Base-by-base conservation (phyloP, 2,113 vertebrate species). In the Cnemophilus loriae region DNA sequence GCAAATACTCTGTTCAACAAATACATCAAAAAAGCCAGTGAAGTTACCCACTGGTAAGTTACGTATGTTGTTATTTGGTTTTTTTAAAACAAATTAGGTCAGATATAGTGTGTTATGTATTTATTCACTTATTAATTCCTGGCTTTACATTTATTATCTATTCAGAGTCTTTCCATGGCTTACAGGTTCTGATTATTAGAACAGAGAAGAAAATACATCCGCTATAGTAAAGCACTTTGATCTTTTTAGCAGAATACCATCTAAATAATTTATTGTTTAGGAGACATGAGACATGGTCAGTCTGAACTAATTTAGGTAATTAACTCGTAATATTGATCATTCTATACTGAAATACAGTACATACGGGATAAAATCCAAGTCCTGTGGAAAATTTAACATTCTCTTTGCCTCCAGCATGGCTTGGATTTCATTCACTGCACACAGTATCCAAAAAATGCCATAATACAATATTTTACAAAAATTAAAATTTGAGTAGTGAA, bases 41-140 rank as follows among this genome's bases (percentile, higher is more conserved):
- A 63, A 69, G 23, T 47, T 82, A 46, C 42, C 18, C 70, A 44
- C 55, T 32, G 28, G 12, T 33, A 56, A 88, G 20, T 57, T 39
- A 41, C 0, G 0, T 23, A 7, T 35, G 20, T 39, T 67, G 13
- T 83, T 47, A 23, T 23, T 55, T 76, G 14, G 32, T 21, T 32
- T 59, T 70, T 47, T 60, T 7, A 41, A 69, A 69, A 64, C 20
- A 50, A 68, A 27, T 46, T 33, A 47, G 27, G 18, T 37, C 41
- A 46, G 27, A 7, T 35, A 42, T 1, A 46, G 33, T 10, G 8
- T 65, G 33, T 79, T 13, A 37, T 12, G 4, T 24, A 49, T 57
- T 63, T 70, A 42, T 41, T 61, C 22, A n/a, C 10, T 57, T 68
- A 13, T 16, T 50, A 13, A 37, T 75, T 84, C 41, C 33, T 60